A percentile compares a stretch with the other conserved stretches of the same genome.
These are phyloP conservation scores for Lagopus leucura DNA, from an alignment of 2,113 vertebrate genomes.

Conservation along the genomic window DNA sequence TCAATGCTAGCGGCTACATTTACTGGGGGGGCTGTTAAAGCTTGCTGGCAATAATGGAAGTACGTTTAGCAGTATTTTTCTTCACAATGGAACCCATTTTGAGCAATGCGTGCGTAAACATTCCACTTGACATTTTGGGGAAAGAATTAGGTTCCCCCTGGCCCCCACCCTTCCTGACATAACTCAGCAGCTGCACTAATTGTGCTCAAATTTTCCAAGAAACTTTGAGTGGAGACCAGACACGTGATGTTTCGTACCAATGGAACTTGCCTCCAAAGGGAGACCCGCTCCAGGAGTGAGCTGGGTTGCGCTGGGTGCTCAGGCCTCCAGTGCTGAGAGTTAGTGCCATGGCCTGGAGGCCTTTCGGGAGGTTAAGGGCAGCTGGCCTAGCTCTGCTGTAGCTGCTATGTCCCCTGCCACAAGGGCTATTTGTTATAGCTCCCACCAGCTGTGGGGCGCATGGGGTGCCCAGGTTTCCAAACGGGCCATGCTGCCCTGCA, in stretches of 20 bases:
- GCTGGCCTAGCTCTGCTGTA: too few species aligned
- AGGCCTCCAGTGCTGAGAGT: too few species aligned
- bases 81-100: not conserved
- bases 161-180: not conserved
- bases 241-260: not conserved
- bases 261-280: not conserved
- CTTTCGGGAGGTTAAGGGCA: not conserved
- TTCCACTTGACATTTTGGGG: not conserved
- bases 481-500: not conserved
- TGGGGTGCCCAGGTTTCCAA: not conserved
- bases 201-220: slow-evolving; percentile 56
- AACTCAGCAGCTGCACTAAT: slow-evolving; percentile 22
- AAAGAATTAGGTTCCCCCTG: not conserved
- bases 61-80: not conserved
- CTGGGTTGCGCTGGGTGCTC: not conserved
- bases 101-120: slow-evolving; percentile 1
- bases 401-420: not conserved
- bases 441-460: not conserved
- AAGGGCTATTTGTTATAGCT: not conserved
- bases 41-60: not conserved
- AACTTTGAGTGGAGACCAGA: not conserved
- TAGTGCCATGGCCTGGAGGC: accelerated
- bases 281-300: not conserved
- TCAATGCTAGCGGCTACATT: not conserved
- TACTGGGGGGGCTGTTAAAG: slow-evolving; percentile 6